phyloP scores from a whole-genome alignment of 2,888 invertebrate genomes.

The Euzophera pinguis region DNA sequence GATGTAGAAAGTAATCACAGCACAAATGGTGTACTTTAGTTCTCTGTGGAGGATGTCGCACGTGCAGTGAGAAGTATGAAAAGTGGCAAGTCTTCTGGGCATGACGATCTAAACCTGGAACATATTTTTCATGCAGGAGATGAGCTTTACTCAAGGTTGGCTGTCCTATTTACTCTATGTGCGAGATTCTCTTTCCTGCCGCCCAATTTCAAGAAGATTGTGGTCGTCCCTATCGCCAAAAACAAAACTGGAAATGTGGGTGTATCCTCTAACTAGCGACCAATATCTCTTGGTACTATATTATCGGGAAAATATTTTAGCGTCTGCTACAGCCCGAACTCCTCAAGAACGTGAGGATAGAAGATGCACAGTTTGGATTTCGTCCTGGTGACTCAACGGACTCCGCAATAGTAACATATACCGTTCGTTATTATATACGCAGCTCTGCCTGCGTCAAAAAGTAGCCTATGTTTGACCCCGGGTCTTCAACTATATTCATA shows the following conservation, averaged over 20 bases:
- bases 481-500: too few relatives aligned
- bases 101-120: not conserved
- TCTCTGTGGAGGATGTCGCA: not conserved
- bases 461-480: too few relatives aligned
- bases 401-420: not conserved
- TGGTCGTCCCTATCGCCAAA: conserved; percentile 12
- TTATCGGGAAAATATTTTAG: conserved; percentile 13
- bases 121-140: not conserved
- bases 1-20: not conserved
- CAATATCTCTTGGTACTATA: conserved; percentile 15
- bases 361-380: conserved; percentile 8
- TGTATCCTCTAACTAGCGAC: conserved; percentile 10
- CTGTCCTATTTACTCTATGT: not conserved
- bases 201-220: conserved; percentile 7
- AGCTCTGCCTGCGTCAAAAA: too few relatives aligned
- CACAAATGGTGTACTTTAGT: not conserved
- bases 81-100: conserved; percentile 1
- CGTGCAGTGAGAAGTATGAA: not conserved
- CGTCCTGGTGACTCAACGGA: too few relatives aligned
- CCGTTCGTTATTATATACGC: not conserved
- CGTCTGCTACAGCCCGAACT: conserved; percentile 13
- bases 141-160: not conserved
- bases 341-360: not conserved
- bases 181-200: conserved; percentile 2
- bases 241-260: conserved; percentile 13